Evolutionary conservation across 2,797 vertebrate genomes (phyloP).

Genomic region (Yasuhikotakia modesta): DNA sequence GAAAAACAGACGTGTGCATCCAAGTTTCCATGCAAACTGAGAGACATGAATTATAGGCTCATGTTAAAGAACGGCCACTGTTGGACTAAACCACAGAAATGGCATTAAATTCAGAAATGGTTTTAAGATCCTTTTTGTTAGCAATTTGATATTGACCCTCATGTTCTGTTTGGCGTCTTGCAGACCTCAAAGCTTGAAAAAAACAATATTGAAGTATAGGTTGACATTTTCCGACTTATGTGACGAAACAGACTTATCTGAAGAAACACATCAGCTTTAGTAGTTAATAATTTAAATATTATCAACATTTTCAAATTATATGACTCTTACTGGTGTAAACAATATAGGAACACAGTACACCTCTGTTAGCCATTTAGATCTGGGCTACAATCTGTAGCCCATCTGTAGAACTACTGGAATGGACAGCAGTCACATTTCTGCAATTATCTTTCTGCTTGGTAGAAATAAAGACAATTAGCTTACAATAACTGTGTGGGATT

Average conservation of each 20-base stretch:
- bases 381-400: neutral
- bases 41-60: neutral
- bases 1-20: neutral
- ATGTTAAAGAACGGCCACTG: neutral
- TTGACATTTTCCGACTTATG: too few species aligned
- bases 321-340: neutral
- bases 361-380: neutral
- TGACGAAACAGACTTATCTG: too few species aligned
- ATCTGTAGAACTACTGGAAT: neutral
- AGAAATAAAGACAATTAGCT: neutral
- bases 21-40: conserved; percentile 4
- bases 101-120: neutral
- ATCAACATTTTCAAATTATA: neutral
- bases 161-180: neutral
- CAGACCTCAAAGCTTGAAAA: neutral
- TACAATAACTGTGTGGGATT: neutral
- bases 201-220: too few species aligned
- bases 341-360: neutral
- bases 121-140: neutral
- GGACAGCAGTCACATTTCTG: neutral
- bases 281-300: neutral
- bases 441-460: neutral
- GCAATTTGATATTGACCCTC: too few species aligned
- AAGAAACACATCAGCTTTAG: too few species aligned
- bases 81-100: neutral